Evolutionary conservation across 2,113 vertebrate species (phyloP).

Genomic region (Machaerirhynchus nigripectus): DNA sequence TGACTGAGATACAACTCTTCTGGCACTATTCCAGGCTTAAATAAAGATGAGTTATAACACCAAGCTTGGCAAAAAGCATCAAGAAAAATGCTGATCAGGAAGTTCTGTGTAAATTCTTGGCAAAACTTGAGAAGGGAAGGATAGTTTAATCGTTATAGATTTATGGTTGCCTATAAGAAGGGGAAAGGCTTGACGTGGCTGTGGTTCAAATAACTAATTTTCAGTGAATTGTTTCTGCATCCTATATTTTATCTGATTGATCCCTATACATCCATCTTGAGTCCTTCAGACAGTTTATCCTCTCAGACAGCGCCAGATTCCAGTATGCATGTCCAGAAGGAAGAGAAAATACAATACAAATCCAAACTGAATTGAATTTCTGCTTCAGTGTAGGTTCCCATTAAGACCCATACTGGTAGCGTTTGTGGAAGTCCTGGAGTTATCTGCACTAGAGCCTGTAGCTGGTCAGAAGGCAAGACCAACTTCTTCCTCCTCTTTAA

Average conservation of each 20-base stretch:
- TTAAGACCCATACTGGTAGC: neutral
- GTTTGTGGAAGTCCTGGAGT: neutral
- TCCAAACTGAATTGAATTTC: conserved; percentile 50
- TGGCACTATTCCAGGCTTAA: neutral
- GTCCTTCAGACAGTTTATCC: neutral
- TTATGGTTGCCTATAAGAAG: neutral
- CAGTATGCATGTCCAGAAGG: neutral
- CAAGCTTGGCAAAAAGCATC: neutral
- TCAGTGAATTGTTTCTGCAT: neutral
- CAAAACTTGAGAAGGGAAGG: neutral
- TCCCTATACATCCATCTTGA: neutral
- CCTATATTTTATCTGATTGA: neutral
- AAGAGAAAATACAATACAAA: conserved; percentile 43
- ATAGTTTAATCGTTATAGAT: conserved; percentile 15
- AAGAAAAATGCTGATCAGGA: conserved; percentile 35
- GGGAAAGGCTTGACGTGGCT: neutral
- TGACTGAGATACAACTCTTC: neutral
- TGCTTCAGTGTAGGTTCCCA: conserved; percentile 18
- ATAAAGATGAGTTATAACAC: conserved; percentile 22
- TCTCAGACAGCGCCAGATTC: neutral
- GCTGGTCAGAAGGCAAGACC: conserved; percentile 10
- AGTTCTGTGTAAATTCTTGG: conserved; percentile 13
- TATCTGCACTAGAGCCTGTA: neutral
- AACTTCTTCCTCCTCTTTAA: conserved; percentile 14
- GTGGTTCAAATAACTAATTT: conserved; percentile 31